phyloP scores from a whole-genome alignment of 1,140 invertebrate genomes.

The Brachionus rotundiformis region DNA sequence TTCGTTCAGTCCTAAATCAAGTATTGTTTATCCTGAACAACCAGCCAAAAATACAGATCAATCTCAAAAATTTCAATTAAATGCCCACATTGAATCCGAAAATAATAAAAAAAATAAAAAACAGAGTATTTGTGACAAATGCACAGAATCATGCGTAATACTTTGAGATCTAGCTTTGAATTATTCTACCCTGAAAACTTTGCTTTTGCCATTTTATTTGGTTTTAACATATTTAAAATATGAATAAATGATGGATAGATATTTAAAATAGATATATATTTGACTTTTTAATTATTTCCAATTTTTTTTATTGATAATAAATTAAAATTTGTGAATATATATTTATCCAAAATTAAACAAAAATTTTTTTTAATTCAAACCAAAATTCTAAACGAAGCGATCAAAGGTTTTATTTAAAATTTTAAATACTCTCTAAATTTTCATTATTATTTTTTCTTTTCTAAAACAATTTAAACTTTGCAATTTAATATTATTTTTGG shows the following conservation, averaged over 20 bases:
- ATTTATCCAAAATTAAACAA: too few relatives aligned
- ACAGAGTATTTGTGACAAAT: conserved; percentile 5
- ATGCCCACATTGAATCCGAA: not conserved
- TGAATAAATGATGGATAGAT: not conserved
- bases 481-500: too few relatives aligned
- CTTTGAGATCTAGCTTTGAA: not conserved
- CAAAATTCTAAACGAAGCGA: too few relatives aligned
- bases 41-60: not conserved
- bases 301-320: not conserved
- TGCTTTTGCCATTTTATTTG: not conserved
- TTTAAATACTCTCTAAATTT: too few relatives aligned
- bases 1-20: not conserved
- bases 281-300: not conserved
- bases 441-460: too few relatives aligned
- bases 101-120: not conserved
- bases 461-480: too few relatives aligned
- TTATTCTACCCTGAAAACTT: not conserved
- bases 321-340: not conserved
- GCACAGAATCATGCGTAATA: not conserved
- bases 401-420: too few relatives aligned
- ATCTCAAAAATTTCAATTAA: not conserved
- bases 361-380: too few relatives aligned
- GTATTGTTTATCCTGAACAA: not conserved
- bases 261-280: not conserved
- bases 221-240: not conserved